Evolutionary conservation across 2,888 invertebrate genomes (phyloP), one percentile per base, ranked within the genome.

Genomic region (Drosophila austrosaltans): DNA sequence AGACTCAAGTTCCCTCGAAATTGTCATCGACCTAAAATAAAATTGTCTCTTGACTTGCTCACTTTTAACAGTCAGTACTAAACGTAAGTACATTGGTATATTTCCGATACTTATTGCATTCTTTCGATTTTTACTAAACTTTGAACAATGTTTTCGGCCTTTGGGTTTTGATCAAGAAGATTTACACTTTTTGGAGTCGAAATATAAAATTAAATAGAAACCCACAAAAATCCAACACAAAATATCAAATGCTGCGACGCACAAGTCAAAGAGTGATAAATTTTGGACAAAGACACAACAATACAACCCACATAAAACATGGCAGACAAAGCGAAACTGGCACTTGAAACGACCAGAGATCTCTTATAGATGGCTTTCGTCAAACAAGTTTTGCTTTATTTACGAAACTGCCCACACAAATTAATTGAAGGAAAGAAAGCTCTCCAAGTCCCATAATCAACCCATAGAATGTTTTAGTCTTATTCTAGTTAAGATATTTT

Each of bases 201-300:
- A 16, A 16, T 16, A 16, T 16, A 16, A 16, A 16, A 16, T 16
- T 16, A 16, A 28, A 28, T 28, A 28, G 28, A 28, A 4, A 28
- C 4, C 4, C 28, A 42, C 42, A 28, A 61, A 28, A 71, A 69
- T 61, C 63, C 61, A 56, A 79, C 79, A 74, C 63, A 69, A 74
- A 82, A 79, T 32, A 32, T 32, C 32, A 32, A 32, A 32, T 32
- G 32, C 32, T 70, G 79, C 87, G 16, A 16, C 16, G 77, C 77
- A 82, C 75, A 85, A 88, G 73, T 84, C 69, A 62, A 70, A 69
- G 72, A 87, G 82, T 85, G 80, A 83, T 88, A 83, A 88, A 88
- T 88, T 88, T 39, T 64, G 69, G 81, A 83, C 89, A 82, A 76
- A 42, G 16, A 42, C 2, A 16, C 42, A 6, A 6, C 16, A 42